Evolutionary conservation across 2,888 invertebrate genomes (phyloP).

Genomic region (Lasioglossum oenotherae): DNA sequence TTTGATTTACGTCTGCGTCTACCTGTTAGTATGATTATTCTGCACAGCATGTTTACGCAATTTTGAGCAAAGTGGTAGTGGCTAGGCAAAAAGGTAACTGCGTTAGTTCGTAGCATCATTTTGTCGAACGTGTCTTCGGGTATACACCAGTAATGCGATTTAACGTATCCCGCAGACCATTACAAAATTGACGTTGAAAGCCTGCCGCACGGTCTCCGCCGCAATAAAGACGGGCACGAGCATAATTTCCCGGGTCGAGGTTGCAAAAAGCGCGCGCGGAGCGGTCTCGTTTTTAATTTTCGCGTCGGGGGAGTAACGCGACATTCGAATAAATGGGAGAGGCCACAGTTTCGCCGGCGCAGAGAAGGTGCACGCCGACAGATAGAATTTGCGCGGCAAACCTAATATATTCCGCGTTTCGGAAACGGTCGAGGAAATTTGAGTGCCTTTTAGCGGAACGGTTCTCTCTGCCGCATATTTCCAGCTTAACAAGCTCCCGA

Average conservation of each 20-base stretch:
- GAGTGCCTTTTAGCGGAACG: conserved; percentile 6
- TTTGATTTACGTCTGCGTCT: neutral
- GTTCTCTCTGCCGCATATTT: conserved; percentile 3
- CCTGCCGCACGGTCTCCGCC: neutral
- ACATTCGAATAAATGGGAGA: neutral
- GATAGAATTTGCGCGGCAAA: conserved; percentile 1
- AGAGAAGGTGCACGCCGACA: neutral
- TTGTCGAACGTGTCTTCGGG: neutral
- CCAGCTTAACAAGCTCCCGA: conserved; percentile 3
- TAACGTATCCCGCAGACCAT: neutral
- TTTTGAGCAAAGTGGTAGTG: neutral
- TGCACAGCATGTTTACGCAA: neutral
- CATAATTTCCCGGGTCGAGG: neutral
- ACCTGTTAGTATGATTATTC: neutral
- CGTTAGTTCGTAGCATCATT: neutral
- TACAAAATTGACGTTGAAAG: neutral
- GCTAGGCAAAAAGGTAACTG: neutral
- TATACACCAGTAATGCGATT: neutral
- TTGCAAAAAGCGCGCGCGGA: neutral
- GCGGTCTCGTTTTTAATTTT: neutral
- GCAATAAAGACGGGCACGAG: neutral
- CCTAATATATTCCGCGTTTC: conserved; percentile 11
- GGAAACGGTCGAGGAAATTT: conserved; percentile 15
- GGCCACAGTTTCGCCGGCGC: neutral
- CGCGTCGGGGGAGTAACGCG: neutral